phyloP scores from a whole-genome alignment of 2,888 invertebrate genomes.

The Frankliniella intonsa region DNA sequence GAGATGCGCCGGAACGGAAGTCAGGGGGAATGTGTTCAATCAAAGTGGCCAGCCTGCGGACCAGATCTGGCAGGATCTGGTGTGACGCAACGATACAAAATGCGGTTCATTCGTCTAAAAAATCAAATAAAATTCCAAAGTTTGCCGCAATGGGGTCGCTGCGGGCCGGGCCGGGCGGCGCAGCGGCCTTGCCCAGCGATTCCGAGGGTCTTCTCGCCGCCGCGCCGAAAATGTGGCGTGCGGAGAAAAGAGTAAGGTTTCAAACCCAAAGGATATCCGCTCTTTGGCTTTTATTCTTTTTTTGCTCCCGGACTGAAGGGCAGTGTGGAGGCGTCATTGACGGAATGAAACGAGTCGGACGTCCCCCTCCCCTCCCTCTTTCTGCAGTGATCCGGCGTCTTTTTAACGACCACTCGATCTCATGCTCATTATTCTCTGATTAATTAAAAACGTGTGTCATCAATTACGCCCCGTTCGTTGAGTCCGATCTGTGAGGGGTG shows the following conservation, averaged over 20 bases:
- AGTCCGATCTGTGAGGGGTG: not conserved
- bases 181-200: too few relatives aligned
- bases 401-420: not conserved
- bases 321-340: not conserved
- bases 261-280: too few relatives aligned
- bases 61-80: too few relatives aligned
- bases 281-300: too few relatives aligned
- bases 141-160: too few relatives aligned
- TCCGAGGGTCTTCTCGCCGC: too few relatives aligned
- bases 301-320: not conserved
- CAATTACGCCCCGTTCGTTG: not conserved
- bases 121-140: too few relatives aligned
- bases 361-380: not conserved
- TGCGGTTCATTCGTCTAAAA: too few relatives aligned
- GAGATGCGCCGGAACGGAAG: not conserved
- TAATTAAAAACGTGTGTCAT: constrained; percentile 18
- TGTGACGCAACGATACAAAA: too few relatives aligned
- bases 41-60: not conserved
- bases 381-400: not conserved
- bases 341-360: not conserved
- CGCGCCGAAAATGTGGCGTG: too few relatives aligned
- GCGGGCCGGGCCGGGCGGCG: too few relatives aligned
- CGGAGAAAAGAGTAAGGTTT: too few relatives aligned
- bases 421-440: constrained; percentile 2
- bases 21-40: not conserved